Base-by-base conservation (phyloP, 1,140 invertebrate species). In the Sinonovacula constricta region DNA sequence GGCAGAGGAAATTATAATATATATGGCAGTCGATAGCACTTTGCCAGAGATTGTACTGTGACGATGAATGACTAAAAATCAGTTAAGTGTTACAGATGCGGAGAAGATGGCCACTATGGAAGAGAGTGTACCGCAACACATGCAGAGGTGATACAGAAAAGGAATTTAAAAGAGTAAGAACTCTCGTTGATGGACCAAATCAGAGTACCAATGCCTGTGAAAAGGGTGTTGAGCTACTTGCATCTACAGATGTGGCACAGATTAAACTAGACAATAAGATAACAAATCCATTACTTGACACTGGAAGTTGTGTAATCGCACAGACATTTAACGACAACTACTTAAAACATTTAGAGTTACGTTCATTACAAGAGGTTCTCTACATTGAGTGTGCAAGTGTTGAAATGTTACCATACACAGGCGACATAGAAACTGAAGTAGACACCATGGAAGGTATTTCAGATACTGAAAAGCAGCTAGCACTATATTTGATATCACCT, bases 361-460 rank as follows among this genome's bases (percentile, higher is more conserved):
- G n/a, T n/a, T n/a, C n/a, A n/a, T n/a, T n/a, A n/a, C n/a, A n/a
- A n/a, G n/a, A n/a, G n/a, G n/a, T n/a, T n/a, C n/a, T n/a, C n/a
- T n/a, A n/a, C n/a, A n/a, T n/a, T n/a, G n/a, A n/a, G n/a, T 78
- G 26, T 74, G 60, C 68, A 1, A 56, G 69, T 57, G 68, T 67
- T 36, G 4, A 34, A 0, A 45, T 18, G 3, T 67, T 81, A 59
- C 80, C 66, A 18, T 78, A 81, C 45, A 30, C 1, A 15, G 67
- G 80, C 14, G 65, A 66, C 24, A 67, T 78, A 34, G 74, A 81
- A 30, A 39, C n/a, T 18, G 51, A 66, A 57, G n/a, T n/a, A n/a
- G n/a, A n/a, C n/a, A n/a, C n/a, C n/a, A n/a, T n/a, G n/a, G n/a
- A n/a, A n/a, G n/a, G 30, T 63, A 22, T 56, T 24, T 1, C 3